These are phyloP conservation scores for Nomia melanderi DNA, from an alignment of 1,140 invertebrate species.

Conservation along the genomic window DNA sequence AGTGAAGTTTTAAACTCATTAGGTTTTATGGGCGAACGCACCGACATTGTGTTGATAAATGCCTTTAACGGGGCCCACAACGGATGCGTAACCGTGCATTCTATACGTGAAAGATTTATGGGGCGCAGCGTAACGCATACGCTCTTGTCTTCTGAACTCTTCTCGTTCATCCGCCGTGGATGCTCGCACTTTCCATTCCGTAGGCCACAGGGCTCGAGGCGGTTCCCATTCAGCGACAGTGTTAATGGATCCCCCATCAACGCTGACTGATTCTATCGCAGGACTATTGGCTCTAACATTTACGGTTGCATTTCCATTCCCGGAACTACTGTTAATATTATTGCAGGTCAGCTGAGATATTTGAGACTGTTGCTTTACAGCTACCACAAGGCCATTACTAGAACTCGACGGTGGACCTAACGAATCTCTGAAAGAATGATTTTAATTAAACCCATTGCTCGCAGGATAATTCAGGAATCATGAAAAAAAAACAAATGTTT, in stretches of 20 bases:
- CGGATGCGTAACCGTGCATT: conserved; percentile 92
- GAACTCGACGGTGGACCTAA: conserved; percentile 60
- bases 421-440: conserved; percentile 68
- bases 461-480: not conserved
- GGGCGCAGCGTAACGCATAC: conserved; percentile 89
- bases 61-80: conserved; percentile 94
- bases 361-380: conserved; percentile 62
- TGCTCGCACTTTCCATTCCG: conserved; percentile 90
- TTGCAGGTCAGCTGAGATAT: conserved; percentile 43
- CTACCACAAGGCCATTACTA: conserved; percentile 4
- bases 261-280: conserved; percentile 60
- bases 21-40: conserved; percentile 44
- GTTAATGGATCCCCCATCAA: conserved; percentile 66
- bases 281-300: conserved; percentile 64
- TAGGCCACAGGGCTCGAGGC: conserved; percentile 85
- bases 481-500: not conserved
- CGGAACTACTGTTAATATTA: conserved; percentile 35
- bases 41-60: conserved; percentile 86
- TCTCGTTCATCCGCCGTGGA: conserved; percentile 89
- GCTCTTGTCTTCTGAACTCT: conserved; percentile 89
- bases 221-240: conserved; percentile 79
- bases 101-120: conserved; percentile 93
- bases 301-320: conserved; percentile 30
- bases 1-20: too few species aligned
- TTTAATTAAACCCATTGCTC: not conserved